phyloP scores from a whole-genome alignment of 2,113 vertebrate genomes.

The Phalacrocorax carbo region DNA sequence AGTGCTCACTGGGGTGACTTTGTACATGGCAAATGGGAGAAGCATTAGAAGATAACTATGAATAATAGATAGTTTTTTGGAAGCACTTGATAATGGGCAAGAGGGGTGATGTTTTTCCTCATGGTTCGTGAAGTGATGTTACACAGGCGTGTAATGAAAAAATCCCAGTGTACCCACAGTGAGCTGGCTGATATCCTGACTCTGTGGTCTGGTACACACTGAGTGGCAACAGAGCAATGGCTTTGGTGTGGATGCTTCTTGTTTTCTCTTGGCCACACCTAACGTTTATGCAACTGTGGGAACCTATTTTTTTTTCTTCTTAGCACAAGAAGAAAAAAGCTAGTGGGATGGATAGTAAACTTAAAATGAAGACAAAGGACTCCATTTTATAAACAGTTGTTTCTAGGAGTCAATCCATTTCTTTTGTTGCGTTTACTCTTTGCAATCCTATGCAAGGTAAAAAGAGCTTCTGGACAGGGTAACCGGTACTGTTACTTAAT shows the following conservation, averaged over 20 bases:
- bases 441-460: background rate
- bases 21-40: background rate
- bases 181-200: background rate
- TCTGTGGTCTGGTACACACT: background rate
- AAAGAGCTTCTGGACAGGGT: background rate
- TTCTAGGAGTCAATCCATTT: background rate
- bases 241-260: background rate
- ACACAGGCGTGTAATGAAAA: accelerated
- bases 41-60: background rate
- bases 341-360: background rate
- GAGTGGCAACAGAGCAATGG: background rate
- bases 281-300: background rate
- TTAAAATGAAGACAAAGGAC: background rate
- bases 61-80: background rate
- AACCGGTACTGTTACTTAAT: background rate
- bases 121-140: background rate
- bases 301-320: background rate
- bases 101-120: background rate
- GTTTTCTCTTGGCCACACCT: background rate
- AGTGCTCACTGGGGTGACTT: background rate
- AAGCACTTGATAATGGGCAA: background rate
- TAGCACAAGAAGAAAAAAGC: background rate
- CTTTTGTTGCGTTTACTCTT: background rate
- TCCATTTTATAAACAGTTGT: background rate
- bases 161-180: background rate